Percentiles rank a stretch among this genome's conserved stretches.
Evolutionary conservation across 2,888 invertebrate species (phyloP).

Genomic region (Andrena marginata): DNA sequence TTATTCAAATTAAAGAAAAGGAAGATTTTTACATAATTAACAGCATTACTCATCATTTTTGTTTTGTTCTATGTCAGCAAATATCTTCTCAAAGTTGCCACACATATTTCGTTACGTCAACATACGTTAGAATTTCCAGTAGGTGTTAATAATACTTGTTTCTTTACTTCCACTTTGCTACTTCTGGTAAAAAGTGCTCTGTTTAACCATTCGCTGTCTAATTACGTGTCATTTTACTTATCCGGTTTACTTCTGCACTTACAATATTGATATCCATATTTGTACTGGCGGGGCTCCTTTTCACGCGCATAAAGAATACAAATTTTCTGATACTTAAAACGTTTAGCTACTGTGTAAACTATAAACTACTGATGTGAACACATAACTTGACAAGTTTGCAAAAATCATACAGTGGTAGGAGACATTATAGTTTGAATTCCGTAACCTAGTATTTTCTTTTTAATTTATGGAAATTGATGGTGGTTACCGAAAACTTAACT

Average conservation of each 20-base stretch:
- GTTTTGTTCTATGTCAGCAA: constrained; percentile 27
- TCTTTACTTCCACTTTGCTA: constrained; percentile 17
- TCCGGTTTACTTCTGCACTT: background rate
- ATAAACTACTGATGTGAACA: background rate
- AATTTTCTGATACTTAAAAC: background rate
- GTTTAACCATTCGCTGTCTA: constrained; percentile 25
- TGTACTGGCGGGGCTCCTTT: background rate
- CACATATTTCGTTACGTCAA: constrained; percentile 28
- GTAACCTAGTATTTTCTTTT: no score
- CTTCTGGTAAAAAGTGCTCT: background rate
- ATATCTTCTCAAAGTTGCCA: constrained; percentile 20
- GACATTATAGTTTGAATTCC: no score
- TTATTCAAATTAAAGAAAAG: constrained; percentile 34
- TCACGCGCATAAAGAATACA: background rate
- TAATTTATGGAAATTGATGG: no score
- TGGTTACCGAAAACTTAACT: no score
- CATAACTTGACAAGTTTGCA: background rate
- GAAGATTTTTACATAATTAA: constrained; percentile 49
- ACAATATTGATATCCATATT: background rate
- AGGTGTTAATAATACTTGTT: background rate
- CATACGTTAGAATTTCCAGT: constrained; percentile 4
- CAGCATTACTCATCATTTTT: constrained; percentile 23
- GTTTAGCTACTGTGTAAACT: no score
- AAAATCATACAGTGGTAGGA: no score
- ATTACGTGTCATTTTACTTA: background rate